Conservation (phyloP, 1,140 invertebrate species). For the Philaenus spumarius region DNA sequence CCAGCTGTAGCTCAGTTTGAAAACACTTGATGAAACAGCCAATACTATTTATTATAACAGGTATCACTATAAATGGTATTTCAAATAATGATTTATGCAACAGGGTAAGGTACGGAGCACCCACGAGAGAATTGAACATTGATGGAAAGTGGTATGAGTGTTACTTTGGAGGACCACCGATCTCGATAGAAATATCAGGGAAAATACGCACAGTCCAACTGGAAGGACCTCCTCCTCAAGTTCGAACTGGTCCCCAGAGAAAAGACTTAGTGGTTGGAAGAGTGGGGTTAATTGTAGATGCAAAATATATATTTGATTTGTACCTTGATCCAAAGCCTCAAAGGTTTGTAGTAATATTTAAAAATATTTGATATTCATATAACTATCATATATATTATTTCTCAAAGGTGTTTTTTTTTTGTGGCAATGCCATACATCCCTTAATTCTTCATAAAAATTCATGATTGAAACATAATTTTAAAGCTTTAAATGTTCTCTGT, state of each 20-base stretch:
- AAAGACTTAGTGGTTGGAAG: conserved; percentile 74
- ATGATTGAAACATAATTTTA: no score
- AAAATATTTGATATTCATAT: no score
- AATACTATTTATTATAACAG: no score
- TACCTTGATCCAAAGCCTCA: conserved; percentile 83
- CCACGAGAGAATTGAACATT: conserved; percentile 85
- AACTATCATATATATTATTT: no score
- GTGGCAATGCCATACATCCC: no score
- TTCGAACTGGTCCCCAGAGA: conserved; percentile 62
- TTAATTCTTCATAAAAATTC: no score
- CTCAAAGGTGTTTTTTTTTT: no score
- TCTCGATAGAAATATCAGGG: conserved; percentile 74
- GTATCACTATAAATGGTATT: no score
- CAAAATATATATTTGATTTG: conserved; percentile 65
- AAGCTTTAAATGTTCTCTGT: no score
- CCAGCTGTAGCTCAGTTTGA: background rate
- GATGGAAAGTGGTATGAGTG: conserved; percentile 82
- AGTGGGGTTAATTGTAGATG: conserved; percentile 77
- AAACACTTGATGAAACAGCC: background rate
- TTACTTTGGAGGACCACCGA: conserved; percentile 83
- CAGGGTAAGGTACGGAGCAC: conserved; percentile 80
- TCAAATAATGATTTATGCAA: no score
- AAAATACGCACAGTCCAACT: conserved; percentile 67
- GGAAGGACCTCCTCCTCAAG: conserved; percentile 80
- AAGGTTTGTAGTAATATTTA: no score